These are phyloP conservation scores for Colistium nudipinnis DNA, from an alignment of 2,113 vertebrate genomes.

Conservation along the genomic window DNA sequence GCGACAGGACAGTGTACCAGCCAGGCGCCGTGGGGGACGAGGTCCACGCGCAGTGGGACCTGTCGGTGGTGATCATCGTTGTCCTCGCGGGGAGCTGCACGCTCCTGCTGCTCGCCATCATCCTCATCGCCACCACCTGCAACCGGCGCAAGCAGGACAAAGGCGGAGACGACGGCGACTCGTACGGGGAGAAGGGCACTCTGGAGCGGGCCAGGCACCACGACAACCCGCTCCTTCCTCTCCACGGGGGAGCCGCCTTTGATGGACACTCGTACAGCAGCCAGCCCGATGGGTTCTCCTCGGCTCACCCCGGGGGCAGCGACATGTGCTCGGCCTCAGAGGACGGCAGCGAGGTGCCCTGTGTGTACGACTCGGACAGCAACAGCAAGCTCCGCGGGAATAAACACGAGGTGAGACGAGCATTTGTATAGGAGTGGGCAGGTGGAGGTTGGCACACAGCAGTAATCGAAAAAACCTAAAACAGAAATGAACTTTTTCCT, in stretches of 20 bases:
- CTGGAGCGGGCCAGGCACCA: conserved; percentile 84
- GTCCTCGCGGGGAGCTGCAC: conserved; percentile 96
- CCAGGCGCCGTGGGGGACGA: conserved; percentile 60
- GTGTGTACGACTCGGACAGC: conserved; percentile 89
- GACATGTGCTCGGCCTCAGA: conserved; percentile 85
- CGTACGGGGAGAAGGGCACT: conserved; percentile 80
- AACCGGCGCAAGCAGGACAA: conserved; percentile 88
- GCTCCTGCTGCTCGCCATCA: conserved; percentile 93
- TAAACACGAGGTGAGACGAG: conserved; percentile 86
- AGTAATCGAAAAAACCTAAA: too few species aligned
- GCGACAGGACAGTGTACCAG: conserved; percentile 81
- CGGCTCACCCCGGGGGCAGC: conserved; percentile 78
- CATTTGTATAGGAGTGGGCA: background rate
- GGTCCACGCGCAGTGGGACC: conserved; percentile 87
- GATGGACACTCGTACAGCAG: conserved; percentile 89
- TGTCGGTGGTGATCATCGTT: conserved; percentile 93
- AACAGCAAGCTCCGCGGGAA: conserved; percentile 85
- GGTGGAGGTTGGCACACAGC: background rate
- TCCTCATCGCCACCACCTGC: conserved; percentile 96
- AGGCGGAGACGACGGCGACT: conserved; percentile 75
- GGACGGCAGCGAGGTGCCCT: conserved; percentile 83
- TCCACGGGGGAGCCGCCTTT: conserved; percentile 80
- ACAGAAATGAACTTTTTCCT: too few species aligned
- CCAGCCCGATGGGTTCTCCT: conserved; percentile 85
- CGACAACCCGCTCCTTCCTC: conserved; percentile 81